Percentiles rank a stretch among this genome's conserved stretches.
Conservation (phyloP, 1,140 invertebrate species). For the Aphelenchoides besseyi region DNA sequence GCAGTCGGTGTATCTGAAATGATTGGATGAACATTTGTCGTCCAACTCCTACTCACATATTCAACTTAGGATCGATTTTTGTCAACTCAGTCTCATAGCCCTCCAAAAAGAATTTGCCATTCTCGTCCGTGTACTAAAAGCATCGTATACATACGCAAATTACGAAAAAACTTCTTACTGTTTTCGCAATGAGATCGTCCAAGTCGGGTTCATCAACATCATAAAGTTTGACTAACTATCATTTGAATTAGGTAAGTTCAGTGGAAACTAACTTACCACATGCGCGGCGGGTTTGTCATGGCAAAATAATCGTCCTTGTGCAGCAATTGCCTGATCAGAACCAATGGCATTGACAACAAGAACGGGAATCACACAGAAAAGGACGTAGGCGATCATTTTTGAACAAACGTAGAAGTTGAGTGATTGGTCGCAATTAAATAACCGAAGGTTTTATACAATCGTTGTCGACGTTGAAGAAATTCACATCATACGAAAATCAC, state of each 20-base stretch:
- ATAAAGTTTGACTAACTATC: background rate
- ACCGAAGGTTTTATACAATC: no score
- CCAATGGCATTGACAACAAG: no score
- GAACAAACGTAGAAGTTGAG: no score
- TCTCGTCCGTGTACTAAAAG: constrained; percentile 45
- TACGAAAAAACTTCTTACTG: no score
- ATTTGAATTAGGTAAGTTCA: background rate
- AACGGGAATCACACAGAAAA: no score
- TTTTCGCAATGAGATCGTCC: constrained; percentile 55
- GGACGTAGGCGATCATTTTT: no score
- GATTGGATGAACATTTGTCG: constrained; percentile 18
- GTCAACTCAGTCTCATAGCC: constrained; percentile 56
- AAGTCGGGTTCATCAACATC: constrained; percentile 32
- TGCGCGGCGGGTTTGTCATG: background rate
- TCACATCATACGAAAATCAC: no score
- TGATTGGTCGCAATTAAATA: no score
- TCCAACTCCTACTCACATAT: constrained; percentile 42
- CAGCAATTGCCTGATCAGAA: background rate
- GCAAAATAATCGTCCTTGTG: background rate
- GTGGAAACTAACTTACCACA: background rate
- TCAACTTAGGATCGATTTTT: constrained; percentile 57
- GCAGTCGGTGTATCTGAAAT: constrained; percentile 1
- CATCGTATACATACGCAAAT: no score
- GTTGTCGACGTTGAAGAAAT: no score
- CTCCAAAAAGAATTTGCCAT: constrained; percentile 49